Evolutionary conservation across 2,888 invertebrate species (phyloP), one percentile per base, ranked within the genome.

Genomic region (Chrysomela aeneicollis): DNA sequence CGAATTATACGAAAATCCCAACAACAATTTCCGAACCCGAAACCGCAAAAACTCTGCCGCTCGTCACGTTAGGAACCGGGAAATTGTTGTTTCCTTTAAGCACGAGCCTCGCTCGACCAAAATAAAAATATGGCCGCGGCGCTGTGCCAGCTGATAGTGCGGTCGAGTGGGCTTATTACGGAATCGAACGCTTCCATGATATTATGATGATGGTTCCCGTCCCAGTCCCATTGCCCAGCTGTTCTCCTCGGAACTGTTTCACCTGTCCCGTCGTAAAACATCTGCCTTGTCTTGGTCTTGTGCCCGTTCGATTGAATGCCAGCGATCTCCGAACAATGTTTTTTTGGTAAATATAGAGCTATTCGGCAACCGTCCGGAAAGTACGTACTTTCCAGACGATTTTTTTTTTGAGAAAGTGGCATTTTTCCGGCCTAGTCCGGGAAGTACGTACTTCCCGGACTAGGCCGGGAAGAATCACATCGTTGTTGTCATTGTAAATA

Each of bases 201-300:
- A 15, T 53, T 42, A n/a, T n/a, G n/a, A n/a, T n/a, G n/a, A n/a
- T n/a, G n/a, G n/a, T n/a, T n/a, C n/a, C n/a, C n/a, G n/a, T n/a
- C n/a, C n/a, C n/a, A n/a, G n/a, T 47, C 53, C 22, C 22, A 59
- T 22, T 46, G 47, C 26, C 52, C 61, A 61, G 61, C 61, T 61
- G 61, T 61, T 61, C 47, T 52, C n/a, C n/a, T 8, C n/a, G 17
- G 42, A 54, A 2, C 42, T 35, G 9, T 9, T 10, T 15, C 53
- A 53, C 60, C 60, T 60, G 60, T 52, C 61, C n/a, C n/a, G n/a
- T n/a, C 46, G 61, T 42, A 46, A 53, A 54, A 9, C 61, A 61
- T 61, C 61, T 61, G 61, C 53, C 46, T 52, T 53, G n/a, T n/a
- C 26, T 52, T 32, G 32, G 32, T 32, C 61, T 42, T 53, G 53